These are phyloP conservation scores for Oncopeltus fasciatus DNA, from an alignment of 1,140 invertebrate species.

Conservation along the genomic window DNA sequence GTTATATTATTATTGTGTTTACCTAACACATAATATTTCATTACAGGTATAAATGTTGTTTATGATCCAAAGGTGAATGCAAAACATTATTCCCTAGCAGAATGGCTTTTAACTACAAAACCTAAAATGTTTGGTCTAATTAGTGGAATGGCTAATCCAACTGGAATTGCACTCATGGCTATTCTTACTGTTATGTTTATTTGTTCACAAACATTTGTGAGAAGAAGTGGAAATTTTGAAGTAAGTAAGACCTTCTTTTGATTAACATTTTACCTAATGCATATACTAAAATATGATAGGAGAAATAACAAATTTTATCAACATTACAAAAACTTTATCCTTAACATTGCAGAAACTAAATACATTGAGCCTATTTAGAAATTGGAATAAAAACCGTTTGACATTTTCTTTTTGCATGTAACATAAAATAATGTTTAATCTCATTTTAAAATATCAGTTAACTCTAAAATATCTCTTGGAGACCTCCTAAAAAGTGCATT, in stretches of 20 bases:
- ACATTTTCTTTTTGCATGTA: no score
- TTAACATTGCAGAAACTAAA: no score
- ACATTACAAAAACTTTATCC: no score
- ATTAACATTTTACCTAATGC: no score
- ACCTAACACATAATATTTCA: background rate
- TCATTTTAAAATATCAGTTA: no score
- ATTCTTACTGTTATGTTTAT: slow-evolving; percentile 66
- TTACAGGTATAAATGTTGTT: slow-evolving; percentile 33
- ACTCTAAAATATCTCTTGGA: no score
- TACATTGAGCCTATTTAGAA: no score
- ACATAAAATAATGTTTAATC: no score
- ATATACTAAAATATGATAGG: no score
- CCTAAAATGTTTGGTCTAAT: slow-evolving; percentile 61
- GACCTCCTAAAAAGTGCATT: no score
- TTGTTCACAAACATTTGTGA: slow-evolving; percentile 73
- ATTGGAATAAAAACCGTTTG: no score
- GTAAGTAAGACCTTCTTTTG: slow-evolving; percentile 40
- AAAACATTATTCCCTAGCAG: slow-evolving; percentile 46
- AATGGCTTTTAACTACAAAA: slow-evolving; percentile 64
- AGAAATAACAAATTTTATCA: no score
- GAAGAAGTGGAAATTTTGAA: slow-evolving; percentile 84
- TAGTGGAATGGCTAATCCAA: slow-evolving; percentile 68
- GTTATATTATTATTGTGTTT: background rate
- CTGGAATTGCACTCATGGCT: slow-evolving; percentile 58
- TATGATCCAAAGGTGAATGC: slow-evolving; percentile 48